Conservation (phyloP, 2,113 vertebrate genomes). For the Vireo altiloquus region DNA sequence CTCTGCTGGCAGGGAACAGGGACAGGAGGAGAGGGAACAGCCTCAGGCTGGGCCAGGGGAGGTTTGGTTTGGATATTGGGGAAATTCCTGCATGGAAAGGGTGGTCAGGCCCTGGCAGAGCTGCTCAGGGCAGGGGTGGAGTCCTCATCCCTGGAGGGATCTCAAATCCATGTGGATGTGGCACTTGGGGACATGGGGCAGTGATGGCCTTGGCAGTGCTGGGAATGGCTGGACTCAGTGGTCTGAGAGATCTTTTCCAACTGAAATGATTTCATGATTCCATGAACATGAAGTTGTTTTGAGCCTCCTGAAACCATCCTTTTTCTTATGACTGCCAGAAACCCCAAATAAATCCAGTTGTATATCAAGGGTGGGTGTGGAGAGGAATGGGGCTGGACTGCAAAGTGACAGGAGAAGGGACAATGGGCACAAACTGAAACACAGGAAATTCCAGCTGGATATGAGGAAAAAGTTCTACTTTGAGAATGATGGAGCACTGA, state of each 20-base stretch:
- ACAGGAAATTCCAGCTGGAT: not conserved
- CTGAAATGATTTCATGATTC: not conserved
- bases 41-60: not conserved
- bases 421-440: not conserved
- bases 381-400: fast-evolving
- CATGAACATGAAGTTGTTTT: not conserved
- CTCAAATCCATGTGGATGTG: not conserved
- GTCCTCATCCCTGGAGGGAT: fast-evolving
- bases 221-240: not conserved
- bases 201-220: not conserved
- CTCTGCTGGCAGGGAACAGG: not conserved
- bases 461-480: not conserved
- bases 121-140: not conserved
- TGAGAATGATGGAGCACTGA: not conserved
- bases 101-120: fast-evolving
- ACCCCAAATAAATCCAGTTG: not conserved
- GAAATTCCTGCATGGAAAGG: not conserved
- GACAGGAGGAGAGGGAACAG: not conserved
- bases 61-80: fast-evolving
- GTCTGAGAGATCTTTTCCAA: not conserved
- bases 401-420: not conserved
- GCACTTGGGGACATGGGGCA: not conserved
- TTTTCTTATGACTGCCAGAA: not conserved
- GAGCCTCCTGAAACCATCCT: not conserved
- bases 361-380: not conserved